phyloP scores from a whole-genome alignment of 37 sponge, comb jelly and placozoan species.

The Ianthella basta region DNA sequence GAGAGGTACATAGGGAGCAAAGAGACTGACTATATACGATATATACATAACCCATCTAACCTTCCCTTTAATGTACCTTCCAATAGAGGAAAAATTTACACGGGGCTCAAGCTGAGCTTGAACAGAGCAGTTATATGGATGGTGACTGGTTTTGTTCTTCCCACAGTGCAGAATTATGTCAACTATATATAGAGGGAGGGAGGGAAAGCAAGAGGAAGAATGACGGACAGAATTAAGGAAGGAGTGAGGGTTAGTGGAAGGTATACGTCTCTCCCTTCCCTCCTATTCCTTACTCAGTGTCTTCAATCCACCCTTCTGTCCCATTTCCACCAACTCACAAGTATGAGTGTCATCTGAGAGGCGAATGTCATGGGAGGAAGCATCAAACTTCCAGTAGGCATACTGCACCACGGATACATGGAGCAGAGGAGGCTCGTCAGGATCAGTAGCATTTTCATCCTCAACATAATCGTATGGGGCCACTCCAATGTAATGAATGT shows the following conservation, averaged over 20 bases:
- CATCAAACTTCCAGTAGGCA: background rate
- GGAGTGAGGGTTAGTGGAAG: too few species aligned
- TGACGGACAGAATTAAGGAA: too few species aligned
- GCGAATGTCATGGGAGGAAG: background rate
- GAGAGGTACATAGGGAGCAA: background rate
- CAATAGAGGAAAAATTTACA: slow-evolving; percentile 3
- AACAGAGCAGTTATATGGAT: background rate
- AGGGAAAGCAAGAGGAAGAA: too few species aligned
- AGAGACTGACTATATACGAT: too few species aligned
- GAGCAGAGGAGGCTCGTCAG: background rate
- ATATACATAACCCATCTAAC: too few species aligned
- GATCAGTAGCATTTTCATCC: background rate
- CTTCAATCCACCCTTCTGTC: too few species aligned
- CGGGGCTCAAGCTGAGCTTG: background rate
- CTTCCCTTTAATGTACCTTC: too few species aligned
- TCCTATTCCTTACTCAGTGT: too few species aligned
- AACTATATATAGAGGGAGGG: too few species aligned
- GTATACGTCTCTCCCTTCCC: too few species aligned
- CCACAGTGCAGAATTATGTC: too few species aligned
- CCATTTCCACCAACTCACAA: slow-evolving; percentile 18
- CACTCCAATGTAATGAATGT: slow-evolving; percentile 48
- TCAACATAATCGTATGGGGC: slow-evolving; percentile 70
- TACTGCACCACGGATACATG: background rate
- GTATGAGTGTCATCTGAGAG: background rate
- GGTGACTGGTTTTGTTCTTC: background rate